These are phyloP conservation scores for Apotomis capreana DNA, from an alignment of 2,888 invertebrate genomes.

Conservation along the genomic window DNA sequence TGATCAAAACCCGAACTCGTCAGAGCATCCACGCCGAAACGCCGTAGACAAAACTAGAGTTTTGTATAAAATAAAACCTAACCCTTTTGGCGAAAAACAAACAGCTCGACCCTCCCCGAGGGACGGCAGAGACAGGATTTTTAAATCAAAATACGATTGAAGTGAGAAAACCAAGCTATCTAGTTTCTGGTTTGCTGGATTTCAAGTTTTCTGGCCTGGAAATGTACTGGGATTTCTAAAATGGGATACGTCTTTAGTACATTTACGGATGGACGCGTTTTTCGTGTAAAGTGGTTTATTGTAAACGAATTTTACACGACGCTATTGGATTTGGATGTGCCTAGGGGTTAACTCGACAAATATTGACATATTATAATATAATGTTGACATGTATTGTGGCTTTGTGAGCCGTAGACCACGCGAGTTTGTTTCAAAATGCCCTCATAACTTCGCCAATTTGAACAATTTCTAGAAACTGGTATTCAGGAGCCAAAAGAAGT, in stretches of 20 bases:
- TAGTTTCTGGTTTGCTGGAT: constrained; percentile 41
- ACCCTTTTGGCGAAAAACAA: constrained; percentile 33
- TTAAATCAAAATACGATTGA: constrained; percentile 42
- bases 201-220: constrained; percentile 35
- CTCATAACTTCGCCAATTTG: too few relatives aligned
- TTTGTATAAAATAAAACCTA: constrained; percentile 37
- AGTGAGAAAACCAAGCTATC: constrained; percentile 40
- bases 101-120: constrained; percentile 25
- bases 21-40: not conserved
- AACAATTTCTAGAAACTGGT: too few relatives aligned
- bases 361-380: too few relatives aligned
- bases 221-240: constrained; percentile 40
- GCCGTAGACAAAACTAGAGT: constrained; percentile 31
- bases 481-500: too few relatives aligned
- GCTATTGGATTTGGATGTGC: not conserved
- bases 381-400: too few relatives aligned
- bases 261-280: constrained; percentile 31
- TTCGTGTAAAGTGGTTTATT: constrained; percentile 19
- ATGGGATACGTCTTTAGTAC: constrained; percentile 37
- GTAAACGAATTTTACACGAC: constrained; percentile 18
- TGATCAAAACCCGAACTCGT: not conserved
- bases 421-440: too few relatives aligned
- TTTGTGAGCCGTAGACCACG: too few relatives aligned
- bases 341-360: too few relatives aligned
- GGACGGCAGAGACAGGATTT: constrained; percentile 36